phyloP scores from a whole-genome alignment of 2,888 invertebrate genomes.

The Leptodirus hochenwartii region DNA sequence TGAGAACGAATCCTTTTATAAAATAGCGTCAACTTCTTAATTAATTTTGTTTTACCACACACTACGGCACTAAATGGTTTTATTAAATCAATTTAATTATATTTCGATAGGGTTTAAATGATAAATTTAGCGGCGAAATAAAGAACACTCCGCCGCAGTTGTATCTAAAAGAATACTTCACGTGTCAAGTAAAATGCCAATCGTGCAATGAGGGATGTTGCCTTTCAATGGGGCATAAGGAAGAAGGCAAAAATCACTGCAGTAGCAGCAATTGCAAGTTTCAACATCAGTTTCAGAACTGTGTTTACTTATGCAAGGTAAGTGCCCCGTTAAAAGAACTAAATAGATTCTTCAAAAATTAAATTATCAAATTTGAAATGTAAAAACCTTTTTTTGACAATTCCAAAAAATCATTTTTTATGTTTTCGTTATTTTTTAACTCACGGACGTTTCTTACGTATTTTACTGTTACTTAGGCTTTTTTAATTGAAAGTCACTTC shows the following conservation, averaged over 20 bases:
- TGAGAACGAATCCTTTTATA: too few species aligned
- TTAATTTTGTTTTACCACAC: too few species aligned
- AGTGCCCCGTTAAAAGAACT: constrained; percentile 12
- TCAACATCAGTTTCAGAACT: constrained; percentile 59
- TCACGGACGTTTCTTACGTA: too few species aligned
- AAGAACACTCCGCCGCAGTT: constrained; percentile 38
- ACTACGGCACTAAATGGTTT: too few species aligned
- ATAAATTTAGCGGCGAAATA: constrained; percentile 54
- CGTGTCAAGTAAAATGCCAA: constrained; percentile 50
- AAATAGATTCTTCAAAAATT: neutral
- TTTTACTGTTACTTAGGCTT: too few species aligned
- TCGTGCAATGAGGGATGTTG: constrained; percentile 46
- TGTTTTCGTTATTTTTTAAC: too few species aligned
- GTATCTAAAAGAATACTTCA: constrained; percentile 65
- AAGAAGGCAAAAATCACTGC: constrained; percentile 39
- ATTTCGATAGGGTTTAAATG: constrained; percentile 50
- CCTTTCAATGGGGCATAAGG: constrained; percentile 46
- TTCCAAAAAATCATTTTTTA: neutral
- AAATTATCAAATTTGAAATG: too few species aligned
- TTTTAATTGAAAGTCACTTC: too few species aligned
- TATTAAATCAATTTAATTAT: too few species aligned
- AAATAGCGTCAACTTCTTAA: too few species aligned
- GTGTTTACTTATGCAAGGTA: constrained; percentile 42
- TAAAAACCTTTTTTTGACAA: constrained; percentile 1
- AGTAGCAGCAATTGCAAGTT: constrained; percentile 34